These are phyloP conservation scores for Callorhinus ursinus DNA, from an alignment of 2,113 vertebrate genomes.

Conservation along the genomic window DNA sequence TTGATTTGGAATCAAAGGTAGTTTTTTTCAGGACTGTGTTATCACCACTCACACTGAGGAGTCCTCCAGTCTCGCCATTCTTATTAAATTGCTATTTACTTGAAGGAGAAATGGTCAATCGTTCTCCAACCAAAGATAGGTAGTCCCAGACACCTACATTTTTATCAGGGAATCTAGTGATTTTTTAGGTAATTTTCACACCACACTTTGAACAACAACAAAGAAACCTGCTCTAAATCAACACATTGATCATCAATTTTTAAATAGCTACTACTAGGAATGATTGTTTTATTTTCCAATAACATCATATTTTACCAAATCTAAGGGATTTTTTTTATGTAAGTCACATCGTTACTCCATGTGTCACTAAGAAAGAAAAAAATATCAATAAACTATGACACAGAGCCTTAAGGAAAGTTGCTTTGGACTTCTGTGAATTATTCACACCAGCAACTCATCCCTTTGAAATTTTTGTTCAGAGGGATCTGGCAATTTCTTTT, in stretches of 20 bases:
- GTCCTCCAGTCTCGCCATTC: not conserved
- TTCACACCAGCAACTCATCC: not conserved
- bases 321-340: not conserved
- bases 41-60: not conserved
- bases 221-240: not conserved
- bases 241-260: not conserved
- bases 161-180: not conserved
- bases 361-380: not conserved
- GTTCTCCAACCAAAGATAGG: not conserved
- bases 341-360: not conserved
- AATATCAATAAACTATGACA: not conserved
- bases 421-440: not conserved
- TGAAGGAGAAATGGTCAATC: not conserved
- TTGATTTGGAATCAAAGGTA: not conserved
- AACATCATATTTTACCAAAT: not conserved
- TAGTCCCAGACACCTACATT: not conserved
- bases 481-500: not conserved
- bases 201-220: not conserved
- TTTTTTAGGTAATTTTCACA: not conserved
- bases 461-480: not conserved
- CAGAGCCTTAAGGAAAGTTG: not conserved
- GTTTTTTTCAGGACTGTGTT: not conserved
- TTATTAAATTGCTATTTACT: not conserved
- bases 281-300: not conserved
- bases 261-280: not conserved